These are phyloP conservation scores for Agrilus biguttatus DNA, from an alignment of 2,888 invertebrate genomes.

Conservation along the genomic window DNA sequence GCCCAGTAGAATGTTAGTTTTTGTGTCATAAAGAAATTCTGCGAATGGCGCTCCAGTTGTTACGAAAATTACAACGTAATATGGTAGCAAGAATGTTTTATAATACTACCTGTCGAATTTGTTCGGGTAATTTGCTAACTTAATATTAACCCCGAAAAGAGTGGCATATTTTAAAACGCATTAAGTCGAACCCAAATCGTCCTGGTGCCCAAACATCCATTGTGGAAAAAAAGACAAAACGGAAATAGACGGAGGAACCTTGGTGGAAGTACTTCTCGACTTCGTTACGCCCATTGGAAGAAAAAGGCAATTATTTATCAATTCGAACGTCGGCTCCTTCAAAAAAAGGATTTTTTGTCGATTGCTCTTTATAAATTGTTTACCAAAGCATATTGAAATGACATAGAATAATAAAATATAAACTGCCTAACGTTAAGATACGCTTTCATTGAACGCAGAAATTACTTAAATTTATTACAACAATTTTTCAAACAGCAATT, in stretches of 20 bases:
- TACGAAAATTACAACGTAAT: constrained; percentile 11
- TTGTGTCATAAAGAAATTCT: neutral
- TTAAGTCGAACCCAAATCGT: constrained; percentile 13
- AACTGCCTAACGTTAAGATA: no score
- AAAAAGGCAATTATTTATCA: no score
- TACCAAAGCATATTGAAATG: no score
- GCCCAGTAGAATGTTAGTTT: neutral
- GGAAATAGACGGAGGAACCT: constrained; percentile 1
- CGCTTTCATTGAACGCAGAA: no score
- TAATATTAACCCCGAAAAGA: constrained; percentile 11
- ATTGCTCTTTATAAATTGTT: no score
- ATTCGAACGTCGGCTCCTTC: no score
- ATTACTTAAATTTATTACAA: no score
- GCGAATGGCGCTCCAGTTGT: constrained; percentile 2
- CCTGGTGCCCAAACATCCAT: constrained; percentile 5
- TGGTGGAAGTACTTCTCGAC: no score
- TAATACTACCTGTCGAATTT: constrained; percentile 7
- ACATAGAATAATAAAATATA: no score
- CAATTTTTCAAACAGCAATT: no score
- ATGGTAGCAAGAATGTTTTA: constrained; percentile 11
- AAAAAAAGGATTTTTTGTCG: no score
- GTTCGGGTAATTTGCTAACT: constrained; percentile 8
- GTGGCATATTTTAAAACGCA: constrained; percentile 14
- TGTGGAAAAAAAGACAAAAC: neutral
- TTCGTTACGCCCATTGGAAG: no score